Percentiles rank a stretch among this genome's conserved stretches.
These are phyloP conservation scores for Mus spretus DNA, from an alignment of 2,797 vertebrate species.

Conservation along the genomic window DNA sequence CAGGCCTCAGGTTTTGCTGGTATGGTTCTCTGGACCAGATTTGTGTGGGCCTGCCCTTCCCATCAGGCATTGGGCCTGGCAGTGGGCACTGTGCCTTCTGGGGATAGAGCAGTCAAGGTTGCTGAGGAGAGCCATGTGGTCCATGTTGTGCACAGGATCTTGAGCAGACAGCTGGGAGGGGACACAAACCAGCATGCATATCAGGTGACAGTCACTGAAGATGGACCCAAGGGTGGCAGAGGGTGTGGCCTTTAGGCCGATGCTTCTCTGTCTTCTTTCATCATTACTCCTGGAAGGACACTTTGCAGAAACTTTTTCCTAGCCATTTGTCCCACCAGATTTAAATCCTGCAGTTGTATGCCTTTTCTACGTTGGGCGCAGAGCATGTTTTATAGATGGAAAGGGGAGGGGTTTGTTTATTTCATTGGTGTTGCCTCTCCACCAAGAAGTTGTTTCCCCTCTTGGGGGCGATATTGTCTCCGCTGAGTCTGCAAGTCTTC, in stretches of 20 bases:
- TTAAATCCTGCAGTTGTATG: background rate
- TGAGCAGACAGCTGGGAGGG: background rate
- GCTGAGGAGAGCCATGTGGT: background rate
- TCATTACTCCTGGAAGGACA: background rate
- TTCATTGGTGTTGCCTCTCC: background rate
- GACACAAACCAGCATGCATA: fast-evolving
- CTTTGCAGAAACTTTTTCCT: background rate
- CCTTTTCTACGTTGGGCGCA: background rate
- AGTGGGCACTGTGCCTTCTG: background rate
- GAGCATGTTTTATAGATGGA: background rate
- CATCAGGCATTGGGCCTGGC: background rate
- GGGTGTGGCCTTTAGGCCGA: background rate
- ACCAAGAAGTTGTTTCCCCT: background rate
- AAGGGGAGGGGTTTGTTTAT: background rate
- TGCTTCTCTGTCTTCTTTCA: background rate
- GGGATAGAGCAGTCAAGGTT: background rate
- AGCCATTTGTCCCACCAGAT: background rate
- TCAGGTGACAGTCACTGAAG: background rate
- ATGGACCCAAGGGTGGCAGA: background rate
- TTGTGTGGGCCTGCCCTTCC: background rate
- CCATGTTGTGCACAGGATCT: background rate
- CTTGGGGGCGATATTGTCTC: constrained; percentile 39
- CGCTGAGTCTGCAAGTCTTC: background rate
- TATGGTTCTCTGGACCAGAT: background rate
- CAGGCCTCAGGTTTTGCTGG: background rate